Conservation (phyloP, 2,888 invertebrate species). For the Suillia variegata region DNA sequence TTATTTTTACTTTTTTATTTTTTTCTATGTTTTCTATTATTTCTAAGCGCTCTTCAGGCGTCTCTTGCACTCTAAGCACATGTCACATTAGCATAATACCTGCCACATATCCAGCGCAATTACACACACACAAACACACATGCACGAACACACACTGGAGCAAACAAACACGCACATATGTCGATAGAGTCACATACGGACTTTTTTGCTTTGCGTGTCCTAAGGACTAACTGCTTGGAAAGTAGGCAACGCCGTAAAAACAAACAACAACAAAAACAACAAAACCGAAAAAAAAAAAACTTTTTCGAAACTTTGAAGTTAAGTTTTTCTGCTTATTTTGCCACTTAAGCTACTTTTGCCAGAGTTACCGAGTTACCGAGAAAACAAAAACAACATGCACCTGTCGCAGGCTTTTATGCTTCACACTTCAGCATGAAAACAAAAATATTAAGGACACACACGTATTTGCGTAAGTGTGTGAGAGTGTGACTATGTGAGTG, state of each 20-base stretch:
- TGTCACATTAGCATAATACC: no score
- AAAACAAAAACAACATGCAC: no score
- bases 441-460: background rate
- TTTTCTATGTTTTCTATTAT: no score
- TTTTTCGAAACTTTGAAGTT: no score
- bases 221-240: background rate
- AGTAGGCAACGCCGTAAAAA: conserved; percentile 11
- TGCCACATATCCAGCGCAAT: no score
- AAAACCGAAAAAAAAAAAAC: conserved; percentile 4
- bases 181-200: conserved; percentile 22
- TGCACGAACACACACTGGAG: no score
- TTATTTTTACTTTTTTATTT: conserved; percentile 20
- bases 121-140: no score
- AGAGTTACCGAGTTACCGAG: background rate
- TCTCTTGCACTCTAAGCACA: conserved; percentile 6
- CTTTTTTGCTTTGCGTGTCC: conserved; percentile 29
- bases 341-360: background rate
- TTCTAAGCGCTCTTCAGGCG: conserved; percentile 8
- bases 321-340: no score
- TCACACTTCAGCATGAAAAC: background rate
- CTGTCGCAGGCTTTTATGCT: no score
- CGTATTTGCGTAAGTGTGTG: no score
- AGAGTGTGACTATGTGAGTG: no score
- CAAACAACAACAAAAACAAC: conserved; percentile 28
- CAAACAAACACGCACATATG: conserved; percentile 10